Evolutionary conservation across 1,140 invertebrate species (phyloP).

Genomic region (Aporrectodea caliginosa): DNA sequence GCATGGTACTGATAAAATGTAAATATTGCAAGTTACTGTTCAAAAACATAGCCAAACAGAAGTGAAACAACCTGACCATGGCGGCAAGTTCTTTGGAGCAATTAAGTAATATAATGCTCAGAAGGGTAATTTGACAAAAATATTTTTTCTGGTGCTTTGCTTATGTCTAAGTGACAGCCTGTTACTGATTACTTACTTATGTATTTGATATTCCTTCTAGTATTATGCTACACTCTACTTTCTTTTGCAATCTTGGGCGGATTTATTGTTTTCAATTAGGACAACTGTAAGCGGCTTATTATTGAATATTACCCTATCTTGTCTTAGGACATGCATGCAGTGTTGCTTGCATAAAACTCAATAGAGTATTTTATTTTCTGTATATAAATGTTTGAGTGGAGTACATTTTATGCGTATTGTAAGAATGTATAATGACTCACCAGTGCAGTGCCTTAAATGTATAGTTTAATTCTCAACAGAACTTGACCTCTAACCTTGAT

Average conservation of each 20-base stretch:
- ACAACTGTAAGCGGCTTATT: no score
- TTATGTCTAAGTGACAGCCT: background rate
- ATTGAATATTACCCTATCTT: background rate
- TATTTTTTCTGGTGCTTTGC: no score
- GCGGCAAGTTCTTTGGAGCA: no score
- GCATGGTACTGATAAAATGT: no score
- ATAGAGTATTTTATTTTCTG: background rate
- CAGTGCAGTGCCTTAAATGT: background rate
- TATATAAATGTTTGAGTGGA: background rate
- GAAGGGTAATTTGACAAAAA: no score
- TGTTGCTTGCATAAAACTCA: background rate
- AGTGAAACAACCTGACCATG: no score
- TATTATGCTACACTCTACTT: background rate
- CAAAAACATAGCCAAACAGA: no score
- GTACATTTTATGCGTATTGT: conserved; percentile 10
- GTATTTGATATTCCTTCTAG: background rate
- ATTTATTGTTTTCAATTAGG: no score
- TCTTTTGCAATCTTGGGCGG: no score
- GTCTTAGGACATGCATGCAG: background rate
- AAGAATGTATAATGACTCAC: conserved; percentile 6
- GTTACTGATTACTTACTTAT: background rate
- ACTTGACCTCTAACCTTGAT: no score
- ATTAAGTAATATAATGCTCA: no score
- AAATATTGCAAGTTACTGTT: no score
- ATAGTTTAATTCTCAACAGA: background rate